Percentiles rank a stretch among this genome's conserved stretches.
Conservation (phyloP, 2,888 invertebrate genomes). For the Neria commutata region DNA sequence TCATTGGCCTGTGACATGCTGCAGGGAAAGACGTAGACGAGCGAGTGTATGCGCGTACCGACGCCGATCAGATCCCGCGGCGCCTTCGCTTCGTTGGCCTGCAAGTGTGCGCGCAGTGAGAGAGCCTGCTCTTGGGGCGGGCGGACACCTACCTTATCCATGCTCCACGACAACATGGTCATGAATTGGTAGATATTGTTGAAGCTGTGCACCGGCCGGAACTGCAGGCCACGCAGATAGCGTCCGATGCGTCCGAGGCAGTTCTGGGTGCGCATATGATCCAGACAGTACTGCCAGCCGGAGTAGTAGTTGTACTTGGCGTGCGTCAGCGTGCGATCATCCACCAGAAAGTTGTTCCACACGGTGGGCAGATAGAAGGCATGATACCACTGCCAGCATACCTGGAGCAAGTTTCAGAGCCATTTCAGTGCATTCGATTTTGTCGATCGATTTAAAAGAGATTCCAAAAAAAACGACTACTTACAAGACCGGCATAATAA, state of each 20-base stretch:
- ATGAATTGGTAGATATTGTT: slow-evolving; percentile 85
- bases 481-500: slow-evolving; percentile 76
- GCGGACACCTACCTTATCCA: slow-evolving; percentile 63
- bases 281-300: slow-evolving; percentile 76
- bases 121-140: too few relatives aligned
- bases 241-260: slow-evolving; percentile 74
- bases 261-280: slow-evolving; percentile 74
- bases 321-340: slow-evolving; percentile 75
- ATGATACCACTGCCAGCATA: slow-evolving; percentile 67
- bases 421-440: slow-evolving; percentile 46
- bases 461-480: too few relatives aligned
- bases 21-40: slow-evolving; percentile 77
- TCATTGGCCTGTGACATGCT: slow-evolving; percentile 71
- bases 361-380: slow-evolving; percentile 75
- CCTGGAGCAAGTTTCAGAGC: slow-evolving; percentile 37
- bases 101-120: slow-evolving; percentile 1
- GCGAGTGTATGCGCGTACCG: slow-evolving; percentile 66
- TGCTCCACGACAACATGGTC: slow-evolving; percentile 78
- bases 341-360: slow-evolving; percentile 77
- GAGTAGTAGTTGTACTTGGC: slow-evolving; percentile 80
- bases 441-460: too few relatives aligned
- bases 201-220: slow-evolving; percentile 78
- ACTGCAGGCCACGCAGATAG: slow-evolving; percentile 70
- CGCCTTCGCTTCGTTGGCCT: slow-evolving; percentile 40
- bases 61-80: slow-evolving; percentile 60